These are phyloP conservation scores for Antedon mediterranea DNA, from an alignment of 53 echinoderm and acorn worm species.

Conservation along the genomic window DNA sequence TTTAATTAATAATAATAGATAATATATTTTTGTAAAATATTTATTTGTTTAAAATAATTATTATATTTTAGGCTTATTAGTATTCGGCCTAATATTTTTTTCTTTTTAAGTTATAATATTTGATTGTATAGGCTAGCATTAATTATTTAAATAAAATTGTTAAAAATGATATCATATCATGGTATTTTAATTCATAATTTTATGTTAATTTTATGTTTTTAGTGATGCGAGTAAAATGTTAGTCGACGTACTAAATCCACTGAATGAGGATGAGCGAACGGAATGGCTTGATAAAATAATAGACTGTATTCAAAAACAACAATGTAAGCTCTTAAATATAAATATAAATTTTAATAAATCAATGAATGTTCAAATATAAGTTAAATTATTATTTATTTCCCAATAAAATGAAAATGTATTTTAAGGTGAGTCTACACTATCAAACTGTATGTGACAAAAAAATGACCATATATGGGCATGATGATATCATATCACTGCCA, in stretches of 20 bases:
- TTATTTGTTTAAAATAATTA: too few relatives aligned
- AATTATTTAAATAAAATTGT: neutral
- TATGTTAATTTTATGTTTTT: neutral
- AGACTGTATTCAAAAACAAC: constrained; percentile 82
- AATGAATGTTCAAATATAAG: too few relatives aligned
- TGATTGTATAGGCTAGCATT: too few relatives aligned
- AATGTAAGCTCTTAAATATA: constrained; percentile 31
- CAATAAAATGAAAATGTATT: too few relatives aligned
- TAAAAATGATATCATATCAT: too few relatives aligned
- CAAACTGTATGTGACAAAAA: neutral
- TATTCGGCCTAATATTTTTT: too few relatives aligned
- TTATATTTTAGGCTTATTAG: too few relatives aligned
- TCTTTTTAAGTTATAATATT: too few relatives aligned
- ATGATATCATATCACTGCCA: neutral
- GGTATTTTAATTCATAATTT: neutral
- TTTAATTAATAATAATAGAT: too few relatives aligned
- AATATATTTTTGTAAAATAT: too few relatives aligned
- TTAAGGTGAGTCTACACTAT: neutral
- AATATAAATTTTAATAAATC: too few relatives aligned
- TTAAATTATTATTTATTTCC: too few relatives aligned
- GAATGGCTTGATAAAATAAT: constrained; percentile 83
- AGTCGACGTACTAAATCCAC: constrained; percentile 50
- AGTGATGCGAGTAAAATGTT: constrained; percentile 82
- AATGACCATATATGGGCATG: neutral
- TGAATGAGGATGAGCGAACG: constrained; percentile 55